Conservation (phyloP, 2,113 vertebrate species). For the Varanus salvator region DNA sequence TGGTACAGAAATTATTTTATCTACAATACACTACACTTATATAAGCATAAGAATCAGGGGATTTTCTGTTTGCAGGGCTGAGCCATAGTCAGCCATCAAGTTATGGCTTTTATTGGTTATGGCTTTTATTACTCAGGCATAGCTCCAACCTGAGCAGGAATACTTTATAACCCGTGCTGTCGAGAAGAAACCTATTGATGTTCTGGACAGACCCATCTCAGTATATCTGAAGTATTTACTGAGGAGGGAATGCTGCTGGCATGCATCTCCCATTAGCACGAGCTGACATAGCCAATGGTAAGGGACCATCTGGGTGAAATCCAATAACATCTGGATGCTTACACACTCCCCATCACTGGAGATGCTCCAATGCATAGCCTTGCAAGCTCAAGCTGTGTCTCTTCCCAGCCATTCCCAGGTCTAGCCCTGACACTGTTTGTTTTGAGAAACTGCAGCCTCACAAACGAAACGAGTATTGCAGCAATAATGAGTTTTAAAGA, state of each 20-base stretch:
- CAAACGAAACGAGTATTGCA: neutral
- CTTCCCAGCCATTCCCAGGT: neutral
- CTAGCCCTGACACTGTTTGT: neutral
- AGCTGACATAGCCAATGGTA: fast-evolving
- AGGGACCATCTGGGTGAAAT: neutral
- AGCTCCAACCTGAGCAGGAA: neutral
- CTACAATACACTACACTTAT: neutral
- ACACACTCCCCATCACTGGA: no score
- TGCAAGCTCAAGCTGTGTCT: no score
- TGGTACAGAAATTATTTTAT: neutral
- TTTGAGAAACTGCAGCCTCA: neutral
- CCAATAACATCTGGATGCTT: neutral
- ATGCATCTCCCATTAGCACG: neutral
- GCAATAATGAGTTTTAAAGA: neutral
- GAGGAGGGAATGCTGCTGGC: neutral
- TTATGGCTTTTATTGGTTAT: neutral
- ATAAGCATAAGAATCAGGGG: neutral
- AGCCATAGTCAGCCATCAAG: neutral
- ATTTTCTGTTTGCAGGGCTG: neutral
- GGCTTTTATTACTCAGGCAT: neutral
- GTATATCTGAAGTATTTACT: neutral
- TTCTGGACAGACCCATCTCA: neutral
- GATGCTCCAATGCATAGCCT: no score
- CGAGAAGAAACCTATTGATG: neutral
- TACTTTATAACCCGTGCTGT: neutral